These are phyloP conservation scores for Origma solitaria DNA, from an alignment of 2,113 vertebrate species.

Conservation along the genomic window DNA sequence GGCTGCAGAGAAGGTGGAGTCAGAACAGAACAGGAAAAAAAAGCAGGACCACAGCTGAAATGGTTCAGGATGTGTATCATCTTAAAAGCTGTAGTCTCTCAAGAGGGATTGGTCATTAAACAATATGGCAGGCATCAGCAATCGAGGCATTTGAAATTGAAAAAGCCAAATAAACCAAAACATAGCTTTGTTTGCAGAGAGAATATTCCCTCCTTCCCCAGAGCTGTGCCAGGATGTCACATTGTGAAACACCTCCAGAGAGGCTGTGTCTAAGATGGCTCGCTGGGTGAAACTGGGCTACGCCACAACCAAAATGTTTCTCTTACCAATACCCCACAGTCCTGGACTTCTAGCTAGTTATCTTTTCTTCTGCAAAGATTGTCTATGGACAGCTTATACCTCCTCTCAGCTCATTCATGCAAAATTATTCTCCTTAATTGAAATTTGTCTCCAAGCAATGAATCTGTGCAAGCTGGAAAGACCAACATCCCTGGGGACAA, in stretches of 20 bases:
- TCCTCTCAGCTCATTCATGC: neutral
- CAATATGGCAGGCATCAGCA: neutral
- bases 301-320: neutral
- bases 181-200: neutral
- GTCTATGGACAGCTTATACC: neutral
- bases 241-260: neutral
- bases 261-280: neutral
- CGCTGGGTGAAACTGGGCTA: neutral
- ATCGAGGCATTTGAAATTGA: neutral
- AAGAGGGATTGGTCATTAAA: neutral
- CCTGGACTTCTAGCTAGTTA: neutral
- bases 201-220: neutral
- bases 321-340: neutral
- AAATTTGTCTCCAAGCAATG: neutral
- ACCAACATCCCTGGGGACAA: neutral
- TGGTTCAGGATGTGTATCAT: neutral
- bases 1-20: constrained; percentile 15
- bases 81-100: neutral
- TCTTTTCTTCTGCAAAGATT: neutral
- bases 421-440: neutral
- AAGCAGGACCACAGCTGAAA: neutral
- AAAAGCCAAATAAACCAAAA: neutral
- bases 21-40: neutral
- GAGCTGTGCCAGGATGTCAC: neutral
- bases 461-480: constrained; percentile 6